Evolutionary conservation across 2,113 vertebrate species (phyloP), one percentile per base, ranked within the genome.

Genomic region (Phainopepla nitens): DNA sequence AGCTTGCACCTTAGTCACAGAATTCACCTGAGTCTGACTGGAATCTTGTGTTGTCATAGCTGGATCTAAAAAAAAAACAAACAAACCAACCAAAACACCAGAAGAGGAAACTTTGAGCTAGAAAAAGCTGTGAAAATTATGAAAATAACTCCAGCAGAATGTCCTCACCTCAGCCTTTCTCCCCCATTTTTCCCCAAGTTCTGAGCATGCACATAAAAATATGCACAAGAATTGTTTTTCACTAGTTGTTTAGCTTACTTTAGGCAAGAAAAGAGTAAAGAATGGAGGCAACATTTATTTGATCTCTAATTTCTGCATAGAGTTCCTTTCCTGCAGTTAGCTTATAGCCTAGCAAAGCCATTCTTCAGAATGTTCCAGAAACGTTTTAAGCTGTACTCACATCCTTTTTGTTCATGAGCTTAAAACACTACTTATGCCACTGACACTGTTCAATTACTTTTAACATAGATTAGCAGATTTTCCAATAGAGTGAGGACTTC

Each of bases 21-120:
- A 80, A 56, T 33, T 87, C 7, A 4, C 66, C 39, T 21, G 28
- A 54, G 58, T 75, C 33, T 85, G 57, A 82, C 4, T 94, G 45
- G 45, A 47, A 86, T 69, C 76, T 78, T 80, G 49, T 25, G 90
- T 76, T 53, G 77, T 58, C 70, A 62, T 13, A 53, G 35, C 1
- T 56, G 64, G 12, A 82, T 49, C 94, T 97, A 41, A 50, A 86
- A 57, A 68, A 80, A 61, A 41, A 75, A 45, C 42, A 42, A 42
- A 42, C 41, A 41, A 56, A 20, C 14, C 9, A 31, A 70, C 13
- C 5, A 44, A 39, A 39, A 29, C 12, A 54, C 2, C 11, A 64
- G 15, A 85, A 64, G 49, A 51, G 66, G 6, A 82, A 70, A 65
- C 6, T 68, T 21, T 7, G 5, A 66, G 17, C 31, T n/a, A 72